phyloP scores from a whole-genome alignment of 2,888 invertebrate genomes.

The Drosophila anomelani region DNA sequence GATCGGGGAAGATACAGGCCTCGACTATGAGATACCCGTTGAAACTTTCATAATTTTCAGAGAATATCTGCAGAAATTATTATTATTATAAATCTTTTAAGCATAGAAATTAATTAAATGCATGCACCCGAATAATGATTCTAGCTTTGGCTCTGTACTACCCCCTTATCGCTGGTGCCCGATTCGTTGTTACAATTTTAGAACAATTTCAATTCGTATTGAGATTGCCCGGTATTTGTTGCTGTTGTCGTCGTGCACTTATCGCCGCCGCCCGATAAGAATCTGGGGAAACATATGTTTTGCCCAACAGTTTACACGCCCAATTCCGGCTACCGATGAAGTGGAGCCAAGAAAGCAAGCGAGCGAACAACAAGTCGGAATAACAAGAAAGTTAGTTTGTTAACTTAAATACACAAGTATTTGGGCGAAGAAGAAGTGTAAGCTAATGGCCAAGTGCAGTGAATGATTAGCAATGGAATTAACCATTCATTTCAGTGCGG shows the following conservation, averaged over 20 bases:
- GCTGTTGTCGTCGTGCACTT: slow-evolving; percentile 41
- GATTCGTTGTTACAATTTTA: slow-evolving; percentile 59
- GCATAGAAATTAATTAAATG: background rate
- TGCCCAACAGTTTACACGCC: slow-evolving; percentile 41
- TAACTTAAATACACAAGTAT: background rate
- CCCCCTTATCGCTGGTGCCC: slow-evolving; percentile 61
- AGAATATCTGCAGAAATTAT: too few species aligned
- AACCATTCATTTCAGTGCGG: too few species aligned
- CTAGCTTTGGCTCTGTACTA: slow-evolving; percentile 28
- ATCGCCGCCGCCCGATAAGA: slow-evolving; percentile 68
- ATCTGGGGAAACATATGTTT: slow-evolving; percentile 68
- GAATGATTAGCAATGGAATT: background rate
- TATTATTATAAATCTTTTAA: background rate
- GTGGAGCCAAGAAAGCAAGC: slow-evolving; percentile 7
- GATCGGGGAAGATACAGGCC: background rate
- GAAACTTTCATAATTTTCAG: too few species aligned
- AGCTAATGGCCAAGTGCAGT: slow-evolving; percentile 11
- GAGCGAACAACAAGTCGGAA: background rate
- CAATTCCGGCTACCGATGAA: slow-evolving; percentile 42
- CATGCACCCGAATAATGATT: too few species aligned
- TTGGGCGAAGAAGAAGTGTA: background rate
- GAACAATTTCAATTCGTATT: slow-evolving; percentile 57
- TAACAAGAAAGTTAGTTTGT: slow-evolving; percentile 4
- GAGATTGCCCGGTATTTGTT: slow-evolving; percentile 20
- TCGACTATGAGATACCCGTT: too few species aligned